Conservation (phyloP, 2,888 invertebrate species). For the Scaeva pyrastri region DNA sequence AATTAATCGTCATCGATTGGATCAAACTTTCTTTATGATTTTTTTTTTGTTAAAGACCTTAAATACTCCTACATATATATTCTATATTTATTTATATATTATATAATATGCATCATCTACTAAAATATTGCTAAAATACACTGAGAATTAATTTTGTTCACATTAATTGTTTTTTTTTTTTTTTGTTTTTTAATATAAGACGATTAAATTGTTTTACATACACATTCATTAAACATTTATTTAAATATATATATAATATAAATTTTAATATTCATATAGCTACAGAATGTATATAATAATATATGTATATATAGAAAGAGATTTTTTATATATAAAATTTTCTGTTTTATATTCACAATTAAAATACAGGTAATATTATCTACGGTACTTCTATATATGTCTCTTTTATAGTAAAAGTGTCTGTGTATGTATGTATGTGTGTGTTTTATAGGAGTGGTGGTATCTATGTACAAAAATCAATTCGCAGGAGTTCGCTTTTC, state of each 20-base stretch:
- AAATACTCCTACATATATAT: too few relatives aligned
- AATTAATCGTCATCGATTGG: conserved; percentile 42
- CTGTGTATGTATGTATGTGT: conserved; percentile 17
- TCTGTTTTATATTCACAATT: conserved; percentile 68
- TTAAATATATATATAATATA: conserved; percentile 47
- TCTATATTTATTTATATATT: conserved; percentile 5
- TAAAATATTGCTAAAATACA: conserved; percentile 77
- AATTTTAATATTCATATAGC: conserved; percentile 30
- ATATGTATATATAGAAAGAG: neutral
- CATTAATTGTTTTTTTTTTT: conserved; percentile 23
- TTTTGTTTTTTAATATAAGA: too few relatives aligned
- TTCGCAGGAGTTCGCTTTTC: conserved; percentile 51
- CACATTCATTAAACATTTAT: conserved; percentile 53
- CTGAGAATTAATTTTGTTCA: conserved; percentile 65
- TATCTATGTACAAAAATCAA: conserved; percentile 72
- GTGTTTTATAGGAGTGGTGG: conserved; percentile 61
- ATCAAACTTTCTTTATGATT: conserved; percentile 27
- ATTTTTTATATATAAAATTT: conserved; percentile 63
- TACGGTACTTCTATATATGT: conserved; percentile 50
- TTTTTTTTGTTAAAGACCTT: conserved; percentile 55
- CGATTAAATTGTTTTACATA: conserved; percentile 65
- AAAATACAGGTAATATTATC: conserved; percentile 70
- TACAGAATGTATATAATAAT: neutral
- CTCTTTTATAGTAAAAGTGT: conserved; percentile 39
- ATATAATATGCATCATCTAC: too few relatives aligned